phyloP scores from a whole-genome alignment of 2,888 invertebrate genomes.

The Scaptomyza polygonia region DNA sequence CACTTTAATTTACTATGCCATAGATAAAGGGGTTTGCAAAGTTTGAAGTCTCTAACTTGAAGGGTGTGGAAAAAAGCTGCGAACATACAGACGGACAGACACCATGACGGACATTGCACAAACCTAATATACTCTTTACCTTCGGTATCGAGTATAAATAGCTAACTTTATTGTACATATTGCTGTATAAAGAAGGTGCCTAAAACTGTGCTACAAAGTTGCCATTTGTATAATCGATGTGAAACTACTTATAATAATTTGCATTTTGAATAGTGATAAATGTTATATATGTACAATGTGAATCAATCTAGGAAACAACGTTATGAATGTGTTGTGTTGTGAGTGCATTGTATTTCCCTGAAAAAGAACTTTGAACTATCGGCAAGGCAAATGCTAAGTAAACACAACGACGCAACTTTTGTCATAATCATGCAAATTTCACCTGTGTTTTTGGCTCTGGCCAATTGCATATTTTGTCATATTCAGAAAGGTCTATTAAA shows the following conservation, averaged over 20 bases:
- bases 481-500: constrained; percentile 72
- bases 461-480: constrained; percentile 74
- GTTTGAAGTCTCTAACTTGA: too few relatives aligned
- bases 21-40: too few relatives aligned
- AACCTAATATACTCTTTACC: too few relatives aligned
- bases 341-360: constrained; percentile 8
- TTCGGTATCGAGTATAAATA: too few relatives aligned
- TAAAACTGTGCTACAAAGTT: constrained; percentile 52
- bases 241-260: constrained; percentile 25
- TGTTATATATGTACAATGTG: constrained; percentile 7
- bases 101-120: too few relatives aligned
- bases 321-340: too few relatives aligned
- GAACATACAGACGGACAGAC: too few relatives aligned
- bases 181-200: constrained; percentile 21
- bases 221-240: constrained; percentile 22
- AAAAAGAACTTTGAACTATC: constrained; percentile 56
- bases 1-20: too few relatives aligned
- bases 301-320: constrained; percentile 38
- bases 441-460: constrained; percentile 59
- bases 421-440: constrained; percentile 77
- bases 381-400: constrained; percentile 17
- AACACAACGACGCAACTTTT: constrained; percentile 48
- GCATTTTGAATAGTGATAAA: constrained; percentile 44
- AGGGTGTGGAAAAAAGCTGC: too few relatives aligned
- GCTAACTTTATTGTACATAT: too few relatives aligned